Evolutionary conservation across 1,140 invertebrate species (phyloP), one percentile per base, ranked within the genome.

Genomic region (Rhopalosiphum maidis): DNA sequence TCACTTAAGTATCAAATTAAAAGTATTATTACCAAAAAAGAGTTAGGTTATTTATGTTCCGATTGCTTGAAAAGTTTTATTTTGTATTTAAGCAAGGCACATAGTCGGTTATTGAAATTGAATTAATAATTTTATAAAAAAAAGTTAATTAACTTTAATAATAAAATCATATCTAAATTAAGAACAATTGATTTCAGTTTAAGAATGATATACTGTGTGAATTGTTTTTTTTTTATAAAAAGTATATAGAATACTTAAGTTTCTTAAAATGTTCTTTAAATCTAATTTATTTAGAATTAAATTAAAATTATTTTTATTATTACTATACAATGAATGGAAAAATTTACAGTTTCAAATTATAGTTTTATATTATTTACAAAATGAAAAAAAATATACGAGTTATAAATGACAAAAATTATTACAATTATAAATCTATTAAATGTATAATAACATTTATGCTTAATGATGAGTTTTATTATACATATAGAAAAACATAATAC

Each of bases 301-400:
- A 68, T 46, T 25, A n/a, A 37, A 91, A 43, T 48, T 1, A 25
- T 21, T 77, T 37, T 37, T 37, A 37, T 37, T 37, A 37, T 37
- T 37, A 37, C 37, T 37, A 30, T 68, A 91, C 55, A 91, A 82
- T 68, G 43, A 37, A 37, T 43, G 43, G 55, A 37, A 91, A 82
- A 25, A 82, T 82, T 23, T 91, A 82, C 60, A 82, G 35, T 46
- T 91, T 82, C 7, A 91, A 91, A n/a, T 83, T 68, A 68, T 22
- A 68, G 7, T 25, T 23, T 35, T 41, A 51, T 90, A 55, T 55
- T 77, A 46, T 77, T 41, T 91, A 91, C 60, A 91, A 46, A 82
- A 77, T 41, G 15, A 91, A 91, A 91, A 91, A 60, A 91, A 68
- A 91, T n/a, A 91, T 68, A 18, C 21, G 51, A 54, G n/a, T 68